Base-by-base conservation (phyloP, 2,888 invertebrate genomes). In the Pandemis corylana region DNA sequence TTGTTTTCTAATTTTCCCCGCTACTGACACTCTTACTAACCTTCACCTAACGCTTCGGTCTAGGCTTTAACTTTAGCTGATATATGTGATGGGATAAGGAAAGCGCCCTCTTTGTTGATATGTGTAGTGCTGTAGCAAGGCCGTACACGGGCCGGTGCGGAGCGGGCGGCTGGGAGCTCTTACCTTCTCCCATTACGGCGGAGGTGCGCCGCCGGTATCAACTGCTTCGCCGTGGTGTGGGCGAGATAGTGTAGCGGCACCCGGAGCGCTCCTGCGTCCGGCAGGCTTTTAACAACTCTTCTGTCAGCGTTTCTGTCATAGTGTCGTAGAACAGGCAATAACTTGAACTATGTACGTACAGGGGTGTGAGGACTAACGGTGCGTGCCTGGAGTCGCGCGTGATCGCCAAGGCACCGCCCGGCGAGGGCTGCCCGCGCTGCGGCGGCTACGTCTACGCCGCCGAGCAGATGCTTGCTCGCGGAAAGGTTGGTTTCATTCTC, bases 401-500 rank as follows among this genome's bases (percentile, higher is more conserved):
- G 77, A 97, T 97, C 87, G 97, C 97, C 46, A 97, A 96, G 92
- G 97, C 98, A 68, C 97, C 97, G 59, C 97, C 97, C 82, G 98
- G 98, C 70, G 96, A 97, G 90, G 98, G 98, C 77, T 98, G 98
- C 86, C 98, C 98, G 46, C 95, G 98, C 83, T 98, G 98, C 89
- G 98, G 98, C 79, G 98, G 98, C 78, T 97, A 93, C 88, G 98
- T 98, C 71, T 98, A 98, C 91, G 97, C 97, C 78, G 98, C 98
- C 76, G 98, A 98, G 93, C 97, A 98, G 94, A 98, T 98, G 98
- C 95, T 98, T 85, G 98, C 98, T 81, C 96, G 97, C 89, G 98
- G 97, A 95, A 96, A 96, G 95, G 98, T 98, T 95, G 96, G 96
- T 95, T 77, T 76, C 15, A 28, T 53, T 64, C 61, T 20, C 44